A percentile compares a stretch with the other conserved stretches of the same genome.
Conservation (phyloP, 2,113 vertebrate genomes). For the Microcebus murinus region DNA sequence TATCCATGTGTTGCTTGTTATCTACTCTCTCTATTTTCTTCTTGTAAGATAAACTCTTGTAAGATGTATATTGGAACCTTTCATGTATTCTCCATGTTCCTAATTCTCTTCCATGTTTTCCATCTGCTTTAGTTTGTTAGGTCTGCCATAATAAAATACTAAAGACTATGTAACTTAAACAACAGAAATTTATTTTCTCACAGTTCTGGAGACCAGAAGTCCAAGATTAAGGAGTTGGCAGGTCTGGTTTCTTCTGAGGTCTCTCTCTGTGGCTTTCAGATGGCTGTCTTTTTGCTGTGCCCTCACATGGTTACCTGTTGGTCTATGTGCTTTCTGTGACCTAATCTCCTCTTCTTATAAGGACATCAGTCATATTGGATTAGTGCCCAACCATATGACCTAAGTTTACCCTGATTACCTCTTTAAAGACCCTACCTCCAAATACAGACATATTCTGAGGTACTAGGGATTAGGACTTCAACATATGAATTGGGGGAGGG, state of each 20-base stretch:
- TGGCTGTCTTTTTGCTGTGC: too few relatives aligned
- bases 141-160: background rate
- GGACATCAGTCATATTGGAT: background rate
- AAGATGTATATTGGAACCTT: background rate
- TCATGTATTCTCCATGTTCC: background rate
- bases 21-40: background rate
- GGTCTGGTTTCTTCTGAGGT: background rate
- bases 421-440: background rate
- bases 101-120: background rate
- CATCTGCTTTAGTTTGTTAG: background rate
- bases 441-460: background rate
- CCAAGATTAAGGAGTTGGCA: background rate
- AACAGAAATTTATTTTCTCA: background rate
- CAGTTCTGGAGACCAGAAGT: background rate
- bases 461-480: background rate
- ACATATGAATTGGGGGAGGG: background rate
- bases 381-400: background rate
- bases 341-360: background rate
- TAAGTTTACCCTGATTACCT: background rate
- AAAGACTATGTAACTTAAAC: background rate
- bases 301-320: background rate
- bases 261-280: background rate
- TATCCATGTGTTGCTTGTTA: background rate
- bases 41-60: background rate
- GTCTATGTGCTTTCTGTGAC: background rate